phyloP scores from a whole-genome alignment of 1,140 invertebrate species.

The Tetramorium simillimum region DNA sequence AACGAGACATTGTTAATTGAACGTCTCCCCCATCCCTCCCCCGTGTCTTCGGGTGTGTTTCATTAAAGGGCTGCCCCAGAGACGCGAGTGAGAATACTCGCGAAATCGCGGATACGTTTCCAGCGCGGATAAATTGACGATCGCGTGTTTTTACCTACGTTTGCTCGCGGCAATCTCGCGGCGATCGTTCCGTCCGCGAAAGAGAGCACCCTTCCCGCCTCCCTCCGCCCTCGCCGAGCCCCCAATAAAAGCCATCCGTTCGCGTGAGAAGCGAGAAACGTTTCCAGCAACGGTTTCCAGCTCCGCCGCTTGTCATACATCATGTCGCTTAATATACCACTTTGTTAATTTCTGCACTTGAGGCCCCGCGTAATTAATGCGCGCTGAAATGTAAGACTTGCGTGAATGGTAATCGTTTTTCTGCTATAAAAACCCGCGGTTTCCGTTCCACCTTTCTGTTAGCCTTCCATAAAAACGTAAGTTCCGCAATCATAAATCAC shows the following conservation, averaged over 20 bases:
- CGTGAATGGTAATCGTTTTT: conserved; percentile 61
- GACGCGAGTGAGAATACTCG: background rate
- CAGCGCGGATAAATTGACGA: background rate
- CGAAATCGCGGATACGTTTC: background rate
- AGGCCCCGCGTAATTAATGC: conserved; percentile 44
- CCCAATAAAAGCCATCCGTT: conserved; percentile 32
- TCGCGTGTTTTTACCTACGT: conserved; percentile 4
- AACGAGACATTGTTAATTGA: conserved; percentile 17
- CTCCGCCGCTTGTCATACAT: conserved; percentile 40
- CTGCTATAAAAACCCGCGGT: conserved; percentile 54
- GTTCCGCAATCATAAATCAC: conserved; percentile 59
- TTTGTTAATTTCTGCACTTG: conserved; percentile 55
- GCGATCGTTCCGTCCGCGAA: background rate
- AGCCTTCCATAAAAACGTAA: conserved; percentile 56
- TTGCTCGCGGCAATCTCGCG: background rate
- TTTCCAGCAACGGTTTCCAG: background rate
- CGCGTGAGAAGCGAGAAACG: conserved; percentile 38
- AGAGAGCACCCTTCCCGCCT: background rate
- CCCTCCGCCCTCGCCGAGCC: no score
- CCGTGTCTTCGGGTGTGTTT: conserved; percentile 7
- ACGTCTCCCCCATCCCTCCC: conserved; percentile 1
- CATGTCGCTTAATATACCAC: conserved; percentile 39
- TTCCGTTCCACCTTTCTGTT: conserved; percentile 50
- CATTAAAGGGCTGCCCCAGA: background rate
- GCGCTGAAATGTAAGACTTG: conserved; percentile 57